phyloP scores from a whole-genome alignment of 2,888 invertebrate genomes.

The Nemotelus nigrinus region DNA sequence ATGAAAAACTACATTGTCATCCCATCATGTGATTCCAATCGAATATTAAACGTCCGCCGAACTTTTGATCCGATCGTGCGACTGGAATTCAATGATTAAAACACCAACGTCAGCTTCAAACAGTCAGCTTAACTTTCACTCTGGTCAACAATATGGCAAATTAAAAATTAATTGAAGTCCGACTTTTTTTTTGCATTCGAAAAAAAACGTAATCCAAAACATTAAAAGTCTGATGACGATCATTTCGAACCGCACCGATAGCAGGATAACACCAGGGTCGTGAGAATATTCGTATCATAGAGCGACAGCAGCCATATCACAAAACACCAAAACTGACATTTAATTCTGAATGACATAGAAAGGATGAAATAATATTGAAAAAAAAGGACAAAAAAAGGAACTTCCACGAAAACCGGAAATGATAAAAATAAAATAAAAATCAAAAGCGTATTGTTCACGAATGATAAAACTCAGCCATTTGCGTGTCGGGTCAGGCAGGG shows the following conservation, averaged over 20 bases:
- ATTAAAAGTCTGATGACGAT: constrained; percentile 37
- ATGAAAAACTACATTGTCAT: too few species aligned
- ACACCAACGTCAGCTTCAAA: constrained; percentile 13
- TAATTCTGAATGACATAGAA: constrained; percentile 38
- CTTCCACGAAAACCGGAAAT: constrained; percentile 7
- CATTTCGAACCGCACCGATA: background rate
- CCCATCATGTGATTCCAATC: background rate
- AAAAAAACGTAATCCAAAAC: constrained; percentile 38
- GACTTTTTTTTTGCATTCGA: constrained; percentile 13
- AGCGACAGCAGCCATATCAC: constrained; percentile 9
- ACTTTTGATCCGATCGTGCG: background rate
- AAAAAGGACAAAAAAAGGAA: constrained; percentile 31
- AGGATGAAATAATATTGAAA: constrained; percentile 9
- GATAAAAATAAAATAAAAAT: constrained; percentile 37
- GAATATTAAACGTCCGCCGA: background rate
- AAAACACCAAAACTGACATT: constrained; percentile 14
- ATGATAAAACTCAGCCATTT: constrained; percentile 37
- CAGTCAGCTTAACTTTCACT: constrained; percentile 35
- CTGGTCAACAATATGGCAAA: constrained; percentile 35
- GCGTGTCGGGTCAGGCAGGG: background rate
- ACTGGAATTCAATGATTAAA: constrained; percentile 29
- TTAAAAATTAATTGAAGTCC: constrained; percentile 45
- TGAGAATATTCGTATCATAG: background rate
- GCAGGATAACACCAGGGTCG: background rate
- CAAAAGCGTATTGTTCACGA: constrained; percentile 34